A percentile compares a stretch with the other conserved stretches of the same genome.
phyloP scores from a whole-genome alignment of 2,888 invertebrate species.

The Tolmerus cingulatus region DNA sequence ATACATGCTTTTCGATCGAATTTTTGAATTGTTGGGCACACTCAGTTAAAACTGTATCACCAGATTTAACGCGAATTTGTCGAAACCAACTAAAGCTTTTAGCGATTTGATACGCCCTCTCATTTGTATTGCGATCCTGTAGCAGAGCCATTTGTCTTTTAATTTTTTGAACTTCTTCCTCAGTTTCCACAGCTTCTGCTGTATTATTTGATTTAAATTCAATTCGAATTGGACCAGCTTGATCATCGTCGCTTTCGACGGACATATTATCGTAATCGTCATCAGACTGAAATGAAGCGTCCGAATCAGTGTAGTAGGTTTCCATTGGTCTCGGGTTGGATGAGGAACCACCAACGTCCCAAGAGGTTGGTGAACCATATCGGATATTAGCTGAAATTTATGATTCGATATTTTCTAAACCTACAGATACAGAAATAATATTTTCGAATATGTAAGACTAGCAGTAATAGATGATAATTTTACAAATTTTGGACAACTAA shows the following conservation, averaged over 20 bases:
- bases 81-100: conserved; percentile 16
- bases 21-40: background rate
- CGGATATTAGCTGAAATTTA: conserved; percentile 54
- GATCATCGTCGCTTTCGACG: conserved; percentile 63
- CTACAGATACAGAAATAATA: background rate
- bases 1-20: background rate
- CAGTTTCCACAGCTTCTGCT: conserved; percentile 83
- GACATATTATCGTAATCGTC: conserved; percentile 62
- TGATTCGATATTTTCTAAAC: background rate
- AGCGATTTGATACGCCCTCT: conserved; percentile 58
- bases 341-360: conserved; percentile 54
- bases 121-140: conserved; percentile 61
- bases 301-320: conserved; percentile 60
- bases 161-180: conserved; percentile 62
- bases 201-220: conserved; percentile 85
- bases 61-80: background rate
- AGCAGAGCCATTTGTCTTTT: conserved; percentile 61
- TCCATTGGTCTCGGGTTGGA: conserved; percentile 38
- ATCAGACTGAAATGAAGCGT: conserved; percentile 68
- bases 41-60: background rate
- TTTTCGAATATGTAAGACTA: background rate
- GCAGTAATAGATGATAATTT: background rate
- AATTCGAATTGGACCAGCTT: conserved; percentile 72
- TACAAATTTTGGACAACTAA: background rate
- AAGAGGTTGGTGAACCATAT: conserved; percentile 63